Conservation (phyloP, 2,113 vertebrate species). For the Alces alces region DNA sequence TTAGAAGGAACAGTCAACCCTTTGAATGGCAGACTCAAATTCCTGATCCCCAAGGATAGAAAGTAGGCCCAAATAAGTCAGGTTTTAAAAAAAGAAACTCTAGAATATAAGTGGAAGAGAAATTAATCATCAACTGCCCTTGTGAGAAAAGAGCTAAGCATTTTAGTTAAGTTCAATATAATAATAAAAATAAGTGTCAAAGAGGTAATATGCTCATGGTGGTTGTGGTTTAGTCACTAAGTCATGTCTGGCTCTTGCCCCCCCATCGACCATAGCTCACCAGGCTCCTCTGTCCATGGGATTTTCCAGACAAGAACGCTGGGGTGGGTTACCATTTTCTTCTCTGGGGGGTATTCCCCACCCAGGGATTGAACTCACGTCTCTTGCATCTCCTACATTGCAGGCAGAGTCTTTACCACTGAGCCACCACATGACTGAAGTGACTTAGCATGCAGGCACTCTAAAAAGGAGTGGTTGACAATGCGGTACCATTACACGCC, state of each 20-base stretch:
- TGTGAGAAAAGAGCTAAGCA: neutral
- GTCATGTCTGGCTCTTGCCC: neutral
- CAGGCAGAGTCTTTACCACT: neutral
- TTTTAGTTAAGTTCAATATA: neutral
- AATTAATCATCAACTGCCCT: neutral
- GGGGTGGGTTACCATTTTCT: neutral
- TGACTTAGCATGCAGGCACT: neutral
- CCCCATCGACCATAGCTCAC: neutral
- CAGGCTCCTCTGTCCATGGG: neutral
- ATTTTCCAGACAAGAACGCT: neutral
- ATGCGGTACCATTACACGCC: too few species aligned
- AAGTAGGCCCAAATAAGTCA: neutral
- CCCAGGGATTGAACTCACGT: neutral
- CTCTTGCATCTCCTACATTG: neutral
- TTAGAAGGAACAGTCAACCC: neutral
- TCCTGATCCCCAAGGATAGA: neutral
- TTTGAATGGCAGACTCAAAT: neutral
- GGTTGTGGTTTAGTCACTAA: neutral
- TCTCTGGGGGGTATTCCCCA: neutral
- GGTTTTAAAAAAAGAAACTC: neutral
- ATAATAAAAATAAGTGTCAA: neutral
- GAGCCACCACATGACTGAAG: neutral
- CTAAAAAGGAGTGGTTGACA: neutral
- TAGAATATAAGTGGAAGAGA: neutral
- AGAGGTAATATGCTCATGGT: neutral